Evolutionary conservation across 2,113 vertebrate genomes (phyloP), one percentile per base, ranked within the genome.

Genomic region (Stegastes partitus): DNA sequence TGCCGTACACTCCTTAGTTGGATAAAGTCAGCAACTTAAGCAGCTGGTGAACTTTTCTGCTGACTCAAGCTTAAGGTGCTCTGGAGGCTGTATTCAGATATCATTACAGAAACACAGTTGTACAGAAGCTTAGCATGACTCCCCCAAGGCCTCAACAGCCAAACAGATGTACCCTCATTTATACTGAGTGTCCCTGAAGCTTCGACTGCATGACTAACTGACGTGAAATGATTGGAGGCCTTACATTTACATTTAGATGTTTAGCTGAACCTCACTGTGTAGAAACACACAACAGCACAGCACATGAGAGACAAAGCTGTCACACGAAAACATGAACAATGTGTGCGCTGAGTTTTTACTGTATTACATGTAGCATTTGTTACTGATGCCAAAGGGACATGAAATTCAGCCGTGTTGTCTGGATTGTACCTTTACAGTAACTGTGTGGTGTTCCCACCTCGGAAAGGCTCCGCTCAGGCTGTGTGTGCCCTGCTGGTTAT

Each of bases 41-140:
- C 31, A 67, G 50, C n/a, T 15, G 11, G 55, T 25, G 26, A 74
- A 85, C 83, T 81, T 78, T 81, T 65, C 15, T 61, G 83, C 83
- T 78, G 83, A 85, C 23, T 66, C 58, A 73, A 55, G 63, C 34
- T 64, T 14, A 77, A 68, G 68, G 15, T 66, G 26, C 56, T 81
- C 68, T 64, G 2, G 44, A 66, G 78, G 79, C 74, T 59, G 58
- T 22, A 15, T 74, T 82, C 68, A 78, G 61, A 70, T 74, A 78
- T 78, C 62, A 77, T 74, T 61, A 22, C 19, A 73, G 53, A 73
- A 73, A 69, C 70, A 28, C 22, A 47, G 26, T 67, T 73, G 26
- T 68, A 63, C 37, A 55, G 44, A 76, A 68, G 39, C 56, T 78
- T 83, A 51, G 61, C 68, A 64, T 21, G n/a, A 67, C 25, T 42